phyloP scores from a whole-genome alignment of 2,113 vertebrate species.

The Sinocyclocheilus anophthalmus region DNA sequence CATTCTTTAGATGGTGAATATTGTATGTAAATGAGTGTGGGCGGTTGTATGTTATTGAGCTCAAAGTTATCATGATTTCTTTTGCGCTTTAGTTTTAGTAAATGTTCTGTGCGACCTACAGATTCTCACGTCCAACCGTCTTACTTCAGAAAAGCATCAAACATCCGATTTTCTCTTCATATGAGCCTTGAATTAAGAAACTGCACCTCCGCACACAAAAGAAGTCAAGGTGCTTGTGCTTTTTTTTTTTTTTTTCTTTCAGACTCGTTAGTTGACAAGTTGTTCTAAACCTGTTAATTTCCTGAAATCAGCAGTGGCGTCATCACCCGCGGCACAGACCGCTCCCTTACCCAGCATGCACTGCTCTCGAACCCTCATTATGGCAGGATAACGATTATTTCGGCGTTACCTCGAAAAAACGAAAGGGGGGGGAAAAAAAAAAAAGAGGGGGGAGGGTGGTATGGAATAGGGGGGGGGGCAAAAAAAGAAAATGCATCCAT shows the following conservation, averaged over 20 bases:
- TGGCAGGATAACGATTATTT: not conserved
- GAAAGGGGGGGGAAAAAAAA: no score
- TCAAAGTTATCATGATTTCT: not conserved
- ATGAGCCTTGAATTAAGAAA: not conserved
- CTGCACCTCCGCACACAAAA: not conserved
- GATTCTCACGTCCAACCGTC: not conserved
- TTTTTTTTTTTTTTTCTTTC: no score
- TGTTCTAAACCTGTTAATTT: conserved; percentile 15
- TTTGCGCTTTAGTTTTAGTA: not conserved
- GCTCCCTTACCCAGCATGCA: conserved; percentile 11
- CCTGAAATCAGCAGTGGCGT: not conserved
- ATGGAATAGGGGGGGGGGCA: no score
- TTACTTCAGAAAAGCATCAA: not conserved
- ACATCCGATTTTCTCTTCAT: not conserved
- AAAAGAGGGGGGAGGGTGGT: no score
- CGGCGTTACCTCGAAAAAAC: no score
- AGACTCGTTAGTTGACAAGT: not conserved
- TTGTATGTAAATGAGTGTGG: not conserved
- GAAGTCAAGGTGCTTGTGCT: no score
- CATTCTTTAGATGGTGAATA: not conserved
- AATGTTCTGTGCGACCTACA: not conserved
- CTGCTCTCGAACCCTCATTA: conserved; percentile 3
- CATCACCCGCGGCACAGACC: not conserved
- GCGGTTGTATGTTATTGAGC: not conserved
- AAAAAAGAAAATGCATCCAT: no score